These are phyloP conservation scores for Indicator maculatus DNA, from an alignment of 2,113 vertebrate genomes.

Conservation along the genomic window DNA sequence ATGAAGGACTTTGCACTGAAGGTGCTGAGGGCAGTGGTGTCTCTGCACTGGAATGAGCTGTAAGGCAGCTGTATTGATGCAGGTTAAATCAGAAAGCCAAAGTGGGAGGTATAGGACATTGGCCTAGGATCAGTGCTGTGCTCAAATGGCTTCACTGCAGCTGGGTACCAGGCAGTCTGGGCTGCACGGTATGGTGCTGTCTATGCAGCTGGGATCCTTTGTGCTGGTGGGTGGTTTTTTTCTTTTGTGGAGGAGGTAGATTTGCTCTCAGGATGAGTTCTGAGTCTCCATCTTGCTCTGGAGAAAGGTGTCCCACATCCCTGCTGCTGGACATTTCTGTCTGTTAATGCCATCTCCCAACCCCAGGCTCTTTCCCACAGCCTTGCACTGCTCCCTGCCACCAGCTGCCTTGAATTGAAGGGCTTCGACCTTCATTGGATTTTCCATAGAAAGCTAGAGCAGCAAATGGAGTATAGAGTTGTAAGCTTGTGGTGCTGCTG, in stretches of 20 bases:
- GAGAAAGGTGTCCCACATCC: not conserved
- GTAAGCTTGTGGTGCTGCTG: not conserved
- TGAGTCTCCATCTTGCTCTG: not conserved
- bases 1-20: not conserved
- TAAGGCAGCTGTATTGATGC: not conserved
- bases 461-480: not conserved
- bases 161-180: not conserved
- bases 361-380: not conserved
- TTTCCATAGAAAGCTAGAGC: not conserved
- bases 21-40: too few species aligned
- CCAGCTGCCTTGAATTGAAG: not conserved
- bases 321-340: accelerated
- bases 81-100: not conserved
- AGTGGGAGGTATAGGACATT: not conserved
- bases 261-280: not conserved
- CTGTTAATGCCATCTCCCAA: not conserved
- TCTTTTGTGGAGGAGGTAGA: not conserved
- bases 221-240: not conserved
- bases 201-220: not conserved
- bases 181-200: accelerated
- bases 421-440: not conserved
- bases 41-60: not conserved
- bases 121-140: not conserved
- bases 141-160: not conserved
- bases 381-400: not conserved